Conservation (phyloP, 1,140 invertebrate genomes). For the Chelonus insularis region DNA sequence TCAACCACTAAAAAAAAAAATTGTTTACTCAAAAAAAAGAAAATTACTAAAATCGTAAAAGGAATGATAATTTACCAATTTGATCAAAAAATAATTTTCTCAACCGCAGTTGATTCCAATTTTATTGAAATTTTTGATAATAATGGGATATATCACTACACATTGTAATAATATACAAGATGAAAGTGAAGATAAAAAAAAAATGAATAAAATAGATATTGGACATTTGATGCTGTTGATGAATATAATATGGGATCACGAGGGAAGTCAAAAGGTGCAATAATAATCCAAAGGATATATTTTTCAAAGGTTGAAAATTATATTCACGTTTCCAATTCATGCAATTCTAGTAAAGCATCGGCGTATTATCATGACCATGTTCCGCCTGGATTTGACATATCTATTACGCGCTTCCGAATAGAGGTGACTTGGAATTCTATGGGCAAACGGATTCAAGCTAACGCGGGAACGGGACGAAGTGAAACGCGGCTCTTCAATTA, state of each 20-base stretch:
- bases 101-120: no score
- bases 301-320: background rate
- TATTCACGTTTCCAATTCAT: slow-evolving; percentile 24
- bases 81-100: no score
- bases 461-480: slow-evolving; percentile 21
- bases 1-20: no score
- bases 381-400: slow-evolving; percentile 58
- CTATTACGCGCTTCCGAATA: slow-evolving; percentile 57
- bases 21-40: no score
- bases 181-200: no score
- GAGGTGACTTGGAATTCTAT: slow-evolving; percentile 55
- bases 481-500: slow-evolving; percentile 48
- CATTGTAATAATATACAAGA: no score
- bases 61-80: no score
- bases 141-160: no score
- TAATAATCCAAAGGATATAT: background rate
- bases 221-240: no score
- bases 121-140: no score
- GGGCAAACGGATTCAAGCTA: slow-evolving; percentile 18
- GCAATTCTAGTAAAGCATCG: slow-evolving; percentile 34
- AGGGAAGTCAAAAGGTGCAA: background rate
- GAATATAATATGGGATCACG: background rate
- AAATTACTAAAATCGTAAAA: no score
- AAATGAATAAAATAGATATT: no score
- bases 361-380: slow-evolving; percentile 55